phyloP scores from a whole-genome alignment of 2,797 vertebrate species.

The Lerista edwardsae region DNA sequence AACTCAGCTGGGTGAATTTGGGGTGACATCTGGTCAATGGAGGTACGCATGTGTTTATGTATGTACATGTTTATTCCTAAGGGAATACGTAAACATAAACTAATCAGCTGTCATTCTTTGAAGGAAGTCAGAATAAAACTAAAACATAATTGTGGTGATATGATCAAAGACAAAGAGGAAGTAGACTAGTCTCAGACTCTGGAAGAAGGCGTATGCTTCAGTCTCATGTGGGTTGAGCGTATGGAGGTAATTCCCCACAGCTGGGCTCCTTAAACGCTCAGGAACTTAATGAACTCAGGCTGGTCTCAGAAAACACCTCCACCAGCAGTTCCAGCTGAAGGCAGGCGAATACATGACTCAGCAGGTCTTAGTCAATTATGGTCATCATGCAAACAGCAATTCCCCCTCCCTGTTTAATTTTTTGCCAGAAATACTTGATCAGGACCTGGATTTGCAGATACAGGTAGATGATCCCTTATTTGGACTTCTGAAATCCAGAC shows the following conservation, averaged over 20 bases:
- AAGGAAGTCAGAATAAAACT: slow-evolving; percentile 24
- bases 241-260: slow-evolving; percentile 19
- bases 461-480: no score
- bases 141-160: slow-evolving; percentile 15
- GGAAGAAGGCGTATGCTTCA: neutral
- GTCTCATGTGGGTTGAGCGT: neutral
- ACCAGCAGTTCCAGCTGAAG: neutral
- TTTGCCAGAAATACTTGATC: neutral
- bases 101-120: slow-evolving; percentile 29
- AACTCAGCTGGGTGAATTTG: slow-evolving; percentile 1
- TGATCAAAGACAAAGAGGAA: slow-evolving; percentile 33
- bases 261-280: neutral
- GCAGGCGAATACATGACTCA: neutral
- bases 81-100: slow-evolving; percentile 22
- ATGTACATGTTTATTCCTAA: slow-evolving; percentile 33
- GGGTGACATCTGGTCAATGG: slow-evolving; percentile 24
- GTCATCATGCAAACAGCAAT: neutral
- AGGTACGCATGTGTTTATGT: slow-evolving; percentile 9
- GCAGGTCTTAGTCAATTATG: neutral
- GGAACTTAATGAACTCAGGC: slow-evolving; percentile 9
- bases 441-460: no score
- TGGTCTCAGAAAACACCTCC: slow-evolving; percentile 14
- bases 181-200: slow-evolving; percentile 2
- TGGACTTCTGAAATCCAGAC: no score
- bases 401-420: neutral